Base-by-base conservation (phyloP, 1,140 invertebrate species). In the Trypoxylus dichotomus region DNA sequence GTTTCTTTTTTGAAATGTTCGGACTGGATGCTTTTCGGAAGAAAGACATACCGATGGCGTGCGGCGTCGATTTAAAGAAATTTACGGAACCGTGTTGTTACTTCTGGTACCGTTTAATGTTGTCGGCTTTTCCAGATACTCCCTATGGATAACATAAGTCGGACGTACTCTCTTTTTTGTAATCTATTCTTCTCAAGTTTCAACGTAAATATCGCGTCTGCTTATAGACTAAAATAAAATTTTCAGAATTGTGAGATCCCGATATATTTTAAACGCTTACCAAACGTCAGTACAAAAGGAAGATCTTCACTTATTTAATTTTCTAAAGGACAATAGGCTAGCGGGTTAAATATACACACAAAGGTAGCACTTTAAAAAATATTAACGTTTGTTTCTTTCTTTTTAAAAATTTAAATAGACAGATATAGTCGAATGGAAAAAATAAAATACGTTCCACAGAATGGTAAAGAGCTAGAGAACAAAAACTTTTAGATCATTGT, bases 61-160 rank as follows among this genome's bases (percentile, higher is more conserved):
- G 60, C 27, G 47, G 47, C 47, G 47, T 54, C 47, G 47, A 54
- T 54, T 19, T 54, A 54, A 54, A 54, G 47, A 54, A 54, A 54
- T 54, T n/a, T 54, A 54, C 47, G 15, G 47, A 54, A 54, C 47
- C 15, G 47, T 54, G 47, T 54, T 54, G 15, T 54, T 54, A 19
- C 47, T 54, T 19, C 47, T 54, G 15, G n/a, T 54, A n/a, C 47
- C 47, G 47, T 54, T 54, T 54, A 54, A n/a, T 54, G 47, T 54
- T 54, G 19, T 19, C 47, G 15, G 15, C 47, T 54, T 54, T 54
- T 54, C 47, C 47, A 54, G 47, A 54, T 54, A 54, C 19, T 19
- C 47, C 19, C 47, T 54, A 13, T 54, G 47, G 47, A 19, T 54
- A 54, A 54, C 47, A 54, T 54, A 54, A 54, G 47, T 54, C 47